phyloP scores from a whole-genome alignment of 2,888 invertebrate genomes.

The Dusona sp. region DNA sequence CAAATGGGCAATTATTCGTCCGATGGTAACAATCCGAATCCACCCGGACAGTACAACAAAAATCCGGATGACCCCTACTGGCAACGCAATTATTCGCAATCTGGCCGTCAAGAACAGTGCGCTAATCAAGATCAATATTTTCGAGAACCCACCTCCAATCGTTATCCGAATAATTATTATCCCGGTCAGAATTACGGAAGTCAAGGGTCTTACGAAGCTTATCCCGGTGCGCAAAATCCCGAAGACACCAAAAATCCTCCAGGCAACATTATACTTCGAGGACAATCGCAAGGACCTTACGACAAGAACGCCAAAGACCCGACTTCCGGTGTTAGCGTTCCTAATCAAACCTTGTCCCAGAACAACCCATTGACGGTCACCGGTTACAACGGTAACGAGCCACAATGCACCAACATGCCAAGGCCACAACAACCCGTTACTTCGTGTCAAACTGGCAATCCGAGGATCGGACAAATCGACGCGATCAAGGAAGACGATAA shows the following conservation, averaged over 20 bases:
- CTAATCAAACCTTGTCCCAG: constrained; percentile 75
- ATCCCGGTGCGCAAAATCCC: constrained; percentile 54
- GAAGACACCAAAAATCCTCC: constrained; percentile 63
- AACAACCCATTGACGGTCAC: constrained; percentile 70
- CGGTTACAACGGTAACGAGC: constrained; percentile 69
- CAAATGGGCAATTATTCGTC: constrained; percentile 74
- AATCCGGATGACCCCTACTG: constrained; percentile 80
- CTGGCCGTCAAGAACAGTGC: constrained; percentile 78
- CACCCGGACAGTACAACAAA: constrained; percentile 75
- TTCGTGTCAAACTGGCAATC: constrained; percentile 83
- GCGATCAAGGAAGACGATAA: constrained; percentile 85
- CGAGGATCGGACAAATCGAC: constrained; percentile 42
- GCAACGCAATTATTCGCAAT: constrained; percentile 84
- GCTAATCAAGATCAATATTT: constrained; percentile 78
- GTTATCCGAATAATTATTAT: constrained; percentile 85
- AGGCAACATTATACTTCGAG: constrained; percentile 53
- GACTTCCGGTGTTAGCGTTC: constrained; percentile 73
- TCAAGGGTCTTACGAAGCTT: constrained; percentile 63
- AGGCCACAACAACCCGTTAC: constrained; percentile 32
- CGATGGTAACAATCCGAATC: constrained; percentile 70
- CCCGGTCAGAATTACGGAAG: constrained; percentile 71
- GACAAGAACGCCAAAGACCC: constrained; percentile 75
- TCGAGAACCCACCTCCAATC: constrained; percentile 80
- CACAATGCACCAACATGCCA: constrained; percentile 58
- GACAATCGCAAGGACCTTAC: constrained; percentile 58